Conservation (phyloP, 2,113 vertebrate species). For the Chaetorhynchus papuensis region DNA sequence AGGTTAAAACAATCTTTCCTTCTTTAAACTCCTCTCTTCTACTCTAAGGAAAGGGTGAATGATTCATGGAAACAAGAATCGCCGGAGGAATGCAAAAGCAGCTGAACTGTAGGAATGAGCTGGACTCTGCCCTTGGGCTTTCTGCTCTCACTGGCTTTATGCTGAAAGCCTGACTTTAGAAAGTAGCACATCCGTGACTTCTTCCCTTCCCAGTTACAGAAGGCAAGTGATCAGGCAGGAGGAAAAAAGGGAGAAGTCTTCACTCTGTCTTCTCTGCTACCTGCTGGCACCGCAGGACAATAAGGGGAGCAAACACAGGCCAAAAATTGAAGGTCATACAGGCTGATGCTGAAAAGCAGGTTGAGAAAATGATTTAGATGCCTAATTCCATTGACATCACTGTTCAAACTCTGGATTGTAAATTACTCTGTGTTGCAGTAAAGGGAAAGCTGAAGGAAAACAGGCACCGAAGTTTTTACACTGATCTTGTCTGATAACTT, state of each 20-base stretch:
- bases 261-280: background rate
- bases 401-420: background rate
- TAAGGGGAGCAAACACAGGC: rapidly evolving
- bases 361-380: background rate
- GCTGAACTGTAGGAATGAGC: background rate
- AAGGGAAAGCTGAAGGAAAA: background rate
- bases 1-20: background rate
- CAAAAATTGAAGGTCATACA: background rate
- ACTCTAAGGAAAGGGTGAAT: background rate
- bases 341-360: background rate
- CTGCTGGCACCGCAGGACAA: background rate
- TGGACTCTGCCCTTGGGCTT: background rate
- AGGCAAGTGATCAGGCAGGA: background rate
- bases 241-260: background rate
- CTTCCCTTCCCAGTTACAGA: background rate
- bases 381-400: background rate
- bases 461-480: background rate
- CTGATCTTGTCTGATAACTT: background rate
- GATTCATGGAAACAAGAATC: background rate
- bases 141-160: background rate
- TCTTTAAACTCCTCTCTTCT: background rate
- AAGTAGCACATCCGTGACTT: background rate
- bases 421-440: background rate
- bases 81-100: background rate
- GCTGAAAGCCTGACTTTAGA: background rate